These are phyloP conservation scores for Formica selysi DNA, from an alignment of 1,140 invertebrate genomes.

Conservation along the genomic window DNA sequence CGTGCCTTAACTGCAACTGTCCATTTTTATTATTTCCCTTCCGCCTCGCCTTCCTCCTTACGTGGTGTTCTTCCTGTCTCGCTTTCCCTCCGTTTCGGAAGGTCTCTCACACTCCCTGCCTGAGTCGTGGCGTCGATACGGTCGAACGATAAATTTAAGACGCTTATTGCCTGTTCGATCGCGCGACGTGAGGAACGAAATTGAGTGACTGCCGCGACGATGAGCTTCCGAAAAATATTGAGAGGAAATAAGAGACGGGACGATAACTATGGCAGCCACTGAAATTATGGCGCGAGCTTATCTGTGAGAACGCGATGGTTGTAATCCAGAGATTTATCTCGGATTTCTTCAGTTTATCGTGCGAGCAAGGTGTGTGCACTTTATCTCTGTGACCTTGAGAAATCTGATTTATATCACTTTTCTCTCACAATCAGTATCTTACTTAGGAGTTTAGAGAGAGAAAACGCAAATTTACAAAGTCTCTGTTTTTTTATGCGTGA, in stretches of 20 bases:
- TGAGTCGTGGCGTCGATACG: conserved; percentile 76
- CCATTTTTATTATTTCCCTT: conserved; percentile 84
- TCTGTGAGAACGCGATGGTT: conserved; percentile 40
- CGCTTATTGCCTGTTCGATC: conserved; percentile 84
- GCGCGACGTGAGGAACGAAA: conserved; percentile 81
- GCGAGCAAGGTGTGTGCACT: neutral
- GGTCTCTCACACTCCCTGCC: conserved; percentile 63
- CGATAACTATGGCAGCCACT: conserved; percentile 12
- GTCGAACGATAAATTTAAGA: conserved; percentile 84
- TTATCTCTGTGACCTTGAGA: neutral
- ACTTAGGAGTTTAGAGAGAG: neutral
- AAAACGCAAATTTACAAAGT: too few species aligned
- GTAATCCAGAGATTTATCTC: conserved; percentile 45
- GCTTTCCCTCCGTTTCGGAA: conserved; percentile 53
- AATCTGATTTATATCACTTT: neutral
- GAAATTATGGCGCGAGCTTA: conserved; percentile 18
- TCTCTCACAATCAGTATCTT: neutral
- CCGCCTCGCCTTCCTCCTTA: conserved; percentile 15
- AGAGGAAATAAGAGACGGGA: conserved; percentile 32
- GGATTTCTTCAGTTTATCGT: neutral
- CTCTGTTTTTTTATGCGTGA: too few species aligned
- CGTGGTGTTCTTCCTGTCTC: neutral
- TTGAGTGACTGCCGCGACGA: conserved; percentile 82
- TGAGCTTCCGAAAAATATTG: conserved; percentile 62
- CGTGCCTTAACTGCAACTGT: conserved; percentile 84